Percentiles rank a stretch among this genome's conserved stretches.
These are phyloP conservation scores for Copidosoma floridanum DNA, from an alignment of 1,140 invertebrate species.

Conservation along the genomic window DNA sequence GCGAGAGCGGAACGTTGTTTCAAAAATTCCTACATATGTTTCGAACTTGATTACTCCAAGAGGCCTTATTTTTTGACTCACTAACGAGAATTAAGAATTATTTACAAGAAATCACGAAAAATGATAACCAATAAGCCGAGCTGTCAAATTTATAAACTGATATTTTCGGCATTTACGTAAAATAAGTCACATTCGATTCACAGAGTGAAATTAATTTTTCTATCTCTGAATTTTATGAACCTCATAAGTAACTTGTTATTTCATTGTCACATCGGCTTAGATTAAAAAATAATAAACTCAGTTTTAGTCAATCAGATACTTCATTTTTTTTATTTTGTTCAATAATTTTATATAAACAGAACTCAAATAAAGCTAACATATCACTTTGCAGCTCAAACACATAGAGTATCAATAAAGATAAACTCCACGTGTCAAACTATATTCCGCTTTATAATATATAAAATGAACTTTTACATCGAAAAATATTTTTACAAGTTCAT, in stretches of 20 bases:
- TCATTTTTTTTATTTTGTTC: constrained; percentile 1
- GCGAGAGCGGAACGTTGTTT: neutral
- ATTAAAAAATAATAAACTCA: neutral
- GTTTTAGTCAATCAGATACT: neutral
- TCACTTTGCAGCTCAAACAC: constrained; percentile 11
- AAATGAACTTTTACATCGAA: constrained; percentile 12
- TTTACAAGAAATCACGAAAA: no score
- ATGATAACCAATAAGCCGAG: no score
- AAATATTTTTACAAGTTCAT: neutral
- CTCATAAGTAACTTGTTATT: neutral
- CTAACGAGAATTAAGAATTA: no score
- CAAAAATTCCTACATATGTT: neutral
- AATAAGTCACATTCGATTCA: constrained; percentile 19
- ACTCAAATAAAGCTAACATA: constrained; percentile 23
- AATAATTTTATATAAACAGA: neutral
- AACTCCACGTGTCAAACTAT: neutral
- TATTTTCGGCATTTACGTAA: constrained; percentile 20
- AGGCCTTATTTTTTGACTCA: no score
- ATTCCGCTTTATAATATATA: constrained; percentile 11
- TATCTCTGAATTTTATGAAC: neutral
- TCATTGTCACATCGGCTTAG: neutral
- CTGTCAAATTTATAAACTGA: no score
- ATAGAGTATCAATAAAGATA: constrained; percentile 9
- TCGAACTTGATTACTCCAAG: neutral
- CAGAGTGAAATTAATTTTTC: constrained; percentile 1